phyloP scores from a whole-genome alignment of 2,888 invertebrate species.

The Hydroisotoma schaefferi region DNA sequence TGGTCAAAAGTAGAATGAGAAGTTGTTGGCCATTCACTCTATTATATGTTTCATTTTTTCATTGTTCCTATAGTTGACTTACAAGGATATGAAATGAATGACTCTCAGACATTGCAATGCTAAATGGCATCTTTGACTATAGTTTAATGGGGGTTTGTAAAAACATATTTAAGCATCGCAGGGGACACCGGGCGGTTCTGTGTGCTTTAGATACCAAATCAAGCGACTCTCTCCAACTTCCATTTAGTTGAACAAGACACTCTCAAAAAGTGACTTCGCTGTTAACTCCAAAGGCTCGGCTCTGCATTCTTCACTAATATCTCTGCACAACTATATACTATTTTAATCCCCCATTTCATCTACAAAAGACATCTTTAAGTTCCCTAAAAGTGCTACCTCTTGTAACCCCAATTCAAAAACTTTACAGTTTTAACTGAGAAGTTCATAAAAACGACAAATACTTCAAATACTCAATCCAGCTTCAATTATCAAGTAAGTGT shows the following conservation, averaged over 20 bases:
- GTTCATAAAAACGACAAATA: neutral
- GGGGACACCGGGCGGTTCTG: neutral
- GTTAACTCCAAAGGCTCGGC: constrained; percentile 41
- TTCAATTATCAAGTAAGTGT: neutral
- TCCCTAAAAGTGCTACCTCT: too few species aligned
- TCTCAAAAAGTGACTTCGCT: constrained; percentile 27
- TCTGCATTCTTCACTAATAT: constrained; percentile 31
- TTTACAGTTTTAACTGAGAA: neutral
- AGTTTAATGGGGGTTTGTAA: neutral
- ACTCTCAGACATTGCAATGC: too few species aligned
- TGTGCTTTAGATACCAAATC: neutral
- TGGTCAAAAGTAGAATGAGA: too few species aligned
- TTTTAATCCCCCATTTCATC: neutral
- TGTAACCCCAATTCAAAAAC: too few species aligned
- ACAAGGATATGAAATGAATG: neutral
- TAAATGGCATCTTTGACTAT: neutral
- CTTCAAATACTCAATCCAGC: neutral
- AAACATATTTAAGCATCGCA: neutral
- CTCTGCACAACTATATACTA: neutral
- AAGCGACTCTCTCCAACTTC: neutral
- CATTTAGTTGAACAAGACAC: constrained; percentile 2
- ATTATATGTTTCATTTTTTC: too few species aligned
- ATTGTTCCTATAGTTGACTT: too few species aligned
- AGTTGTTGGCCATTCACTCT: too few species aligned
- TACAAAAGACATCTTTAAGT: neutral